Evolutionary conservation across 2,797 vertebrate species (phyloP), one percentile per base, ranked within the genome.

Genomic region (Craterocephalus amniculus): DNA sequence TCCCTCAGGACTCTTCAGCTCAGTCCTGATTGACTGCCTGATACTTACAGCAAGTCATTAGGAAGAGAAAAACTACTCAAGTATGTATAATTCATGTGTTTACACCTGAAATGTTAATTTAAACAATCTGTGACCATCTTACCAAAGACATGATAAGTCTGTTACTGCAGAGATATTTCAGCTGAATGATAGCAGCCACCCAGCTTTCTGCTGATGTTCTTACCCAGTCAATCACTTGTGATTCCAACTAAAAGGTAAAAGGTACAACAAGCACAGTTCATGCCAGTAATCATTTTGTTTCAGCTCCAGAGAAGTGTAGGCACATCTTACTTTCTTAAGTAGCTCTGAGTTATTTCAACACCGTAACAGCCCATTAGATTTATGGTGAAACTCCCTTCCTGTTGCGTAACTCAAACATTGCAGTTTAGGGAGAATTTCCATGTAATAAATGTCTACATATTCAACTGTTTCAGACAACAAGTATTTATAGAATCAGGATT

Each of bases 311-410:
- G 70, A 73, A 74, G 20, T 24, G n/a, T 26, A 10, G 27, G 27
- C 24, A 26, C n/a, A 64, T 31, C 18, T 7, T 34, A 32, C 26
- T 79, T 87, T 71, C 67, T 65, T 52, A 64, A 75, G 68, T n/a
- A 66, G 51, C 22, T 58, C 56, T 88, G 52, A 54, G 78, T 69
- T n/a, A 67, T 88, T 88, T 87, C 85, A 70, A 74, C 85, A 83
- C 66, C 57, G 49, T 32, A 70, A 34, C 62, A 52, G 65, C 70
- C 51, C 55, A 68, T 16, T 69, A 59, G 12, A 27, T 45, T 58
- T 12, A 34, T 86, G 81, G 24, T 2, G 74, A 43, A 85, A 88
- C 68, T 61, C 60, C 38, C 72, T 87, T 87, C 86, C 85, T 84
- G 63, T 88, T 88, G 74, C 49, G 29, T 59, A 65, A 80, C 76